phyloP scores from a whole-genome alignment of 2,113 vertebrate genomes.

The human region GRCh38 chr6:126885001-126885500 shows the following conservation, averaged over 20 bases:
- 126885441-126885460: neutral
- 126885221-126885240: neutral
- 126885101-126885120: too few species aligned
- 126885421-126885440: neutral
- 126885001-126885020: too few species aligned
- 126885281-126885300: neutral
- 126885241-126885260: neutral
- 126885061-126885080: too few species aligned
- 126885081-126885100: too few species aligned
- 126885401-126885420: neutral
- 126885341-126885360: neutral
- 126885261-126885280: neutral
- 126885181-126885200: too few species aligned
- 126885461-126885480: neutral
- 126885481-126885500: neutral
- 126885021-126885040: too few species aligned
- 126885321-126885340: neutral
- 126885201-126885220: neutral
- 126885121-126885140: too few species aligned
- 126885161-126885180: too few species aligned
- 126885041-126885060: too few species aligned
- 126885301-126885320: constrained; percentile 3
- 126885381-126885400: neutral
- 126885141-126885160: too few species aligned
- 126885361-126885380: neutral